Evolutionary conservation across 1,140 invertebrate genomes (phyloP).

Genomic region (Zaprionus capensis): DNA sequence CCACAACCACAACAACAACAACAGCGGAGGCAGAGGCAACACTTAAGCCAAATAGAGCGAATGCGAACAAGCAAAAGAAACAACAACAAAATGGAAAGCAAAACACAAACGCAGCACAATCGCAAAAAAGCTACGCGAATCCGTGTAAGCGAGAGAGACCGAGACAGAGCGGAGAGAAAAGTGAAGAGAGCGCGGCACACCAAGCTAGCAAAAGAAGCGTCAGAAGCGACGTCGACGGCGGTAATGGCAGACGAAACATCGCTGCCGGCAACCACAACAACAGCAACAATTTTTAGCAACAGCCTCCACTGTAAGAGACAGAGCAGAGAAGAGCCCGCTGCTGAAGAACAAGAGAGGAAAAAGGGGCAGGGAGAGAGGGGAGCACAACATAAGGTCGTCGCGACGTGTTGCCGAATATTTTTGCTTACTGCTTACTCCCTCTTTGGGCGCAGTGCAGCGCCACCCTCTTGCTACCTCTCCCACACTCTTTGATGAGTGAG

Average conservation of each 20-base stretch:
- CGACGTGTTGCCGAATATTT: conserved; percentile 44
- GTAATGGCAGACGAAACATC: conserved; percentile 33
- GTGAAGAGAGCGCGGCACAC: conserved; percentile 7
- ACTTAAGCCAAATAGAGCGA: conserved; percentile 53
- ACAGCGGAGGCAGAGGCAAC: conserved; percentile 21
- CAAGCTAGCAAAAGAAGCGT: conserved; percentile 29
- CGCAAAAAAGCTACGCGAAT: not conserved
- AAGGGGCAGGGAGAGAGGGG: too few relatives aligned
- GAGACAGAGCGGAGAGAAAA: conserved; percentile 8
- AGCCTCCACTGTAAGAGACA: conserved; percentile 11
- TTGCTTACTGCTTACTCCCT: conserved; percentile 21
- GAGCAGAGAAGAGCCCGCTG: conserved; percentile 6
- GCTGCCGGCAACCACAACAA: conserved; percentile 26
- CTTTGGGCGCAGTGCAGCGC: conserved; percentile 3
- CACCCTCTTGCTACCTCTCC: not conserved
- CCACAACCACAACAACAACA: conserved; percentile 7
- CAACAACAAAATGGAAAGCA: conserved; percentile 49
- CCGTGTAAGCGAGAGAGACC: not conserved
- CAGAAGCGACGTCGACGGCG: not conserved
- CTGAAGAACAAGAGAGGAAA: not conserved
- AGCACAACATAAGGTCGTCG: conserved; percentile 38
- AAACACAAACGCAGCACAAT: conserved; percentile 28
- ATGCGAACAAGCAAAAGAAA: conserved; percentile 22
- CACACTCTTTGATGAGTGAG: conserved; percentile 22
- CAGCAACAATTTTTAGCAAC: conserved; percentile 46